A percentile compares a stretch with the other conserved stretches of the same genome.
Conservation (phyloP, 2,888 invertebrate genomes). For the Tinea trinotella region DNA sequence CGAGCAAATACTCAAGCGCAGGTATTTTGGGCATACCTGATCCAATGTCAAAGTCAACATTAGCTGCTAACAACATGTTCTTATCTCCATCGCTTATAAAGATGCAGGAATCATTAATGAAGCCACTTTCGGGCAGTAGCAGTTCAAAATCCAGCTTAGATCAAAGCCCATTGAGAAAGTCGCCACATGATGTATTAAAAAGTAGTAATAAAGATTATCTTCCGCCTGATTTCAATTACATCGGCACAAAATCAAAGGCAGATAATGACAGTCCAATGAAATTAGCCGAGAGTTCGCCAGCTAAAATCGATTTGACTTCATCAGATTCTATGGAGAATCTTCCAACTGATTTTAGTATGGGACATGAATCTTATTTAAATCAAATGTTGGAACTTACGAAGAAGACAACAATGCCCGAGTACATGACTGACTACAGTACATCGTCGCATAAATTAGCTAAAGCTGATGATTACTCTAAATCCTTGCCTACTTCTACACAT, state of each 20-base stretch:
- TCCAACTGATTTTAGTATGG: conserved; percentile 61
- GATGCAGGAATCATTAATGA: conserved; percentile 76
- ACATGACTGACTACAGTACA: conserved; percentile 64
- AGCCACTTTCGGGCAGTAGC: conserved; percentile 73
- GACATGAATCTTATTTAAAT: conserved; percentile 62
- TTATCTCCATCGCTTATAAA: conserved; percentile 81
- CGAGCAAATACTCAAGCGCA: conserved; percentile 75
- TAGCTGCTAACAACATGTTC: conserved; percentile 85
- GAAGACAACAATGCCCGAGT: conserved; percentile 67
- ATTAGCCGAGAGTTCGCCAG: conserved; percentile 52
- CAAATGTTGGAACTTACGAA: conserved; percentile 69
- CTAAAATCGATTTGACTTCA: conserved; percentile 66
- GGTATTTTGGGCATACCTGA: conserved; percentile 79
- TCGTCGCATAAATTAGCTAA: conserved; percentile 74
- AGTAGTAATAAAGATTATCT: conserved; percentile 57
- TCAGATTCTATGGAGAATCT: conserved; percentile 43
- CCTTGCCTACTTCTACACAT: conserved; percentile 62
- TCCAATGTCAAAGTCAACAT: conserved; percentile 81
- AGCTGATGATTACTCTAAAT: conserved; percentile 62
- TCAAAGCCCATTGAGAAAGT: conserved; percentile 58
- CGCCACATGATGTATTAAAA: conserved; percentile 54
- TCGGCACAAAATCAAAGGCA: conserved; percentile 56
- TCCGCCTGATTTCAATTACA: conserved; percentile 69
- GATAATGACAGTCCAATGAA: conserved; percentile 46
- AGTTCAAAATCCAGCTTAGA: conserved; percentile 57